These are phyloP conservation scores for Drosophila erecta DNA, from an alignment of 1,140 invertebrate genomes.

Conservation along the genomic window DNA sequence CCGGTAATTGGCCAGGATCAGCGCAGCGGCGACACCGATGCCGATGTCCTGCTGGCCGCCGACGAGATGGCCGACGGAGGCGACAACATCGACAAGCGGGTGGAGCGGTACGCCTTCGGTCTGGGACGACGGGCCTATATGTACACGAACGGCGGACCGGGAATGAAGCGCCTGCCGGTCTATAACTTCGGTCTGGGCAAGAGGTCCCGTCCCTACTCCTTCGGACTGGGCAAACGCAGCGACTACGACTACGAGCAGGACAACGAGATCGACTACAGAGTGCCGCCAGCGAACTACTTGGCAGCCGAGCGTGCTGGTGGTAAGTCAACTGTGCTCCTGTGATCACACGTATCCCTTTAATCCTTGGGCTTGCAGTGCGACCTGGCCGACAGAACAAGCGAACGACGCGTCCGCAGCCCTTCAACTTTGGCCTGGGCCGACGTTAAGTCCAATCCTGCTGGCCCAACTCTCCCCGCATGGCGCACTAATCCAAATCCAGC, in stretches of 20 bases:
- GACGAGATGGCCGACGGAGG: conserved; percentile 41
- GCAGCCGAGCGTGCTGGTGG: conserved; percentile 37
- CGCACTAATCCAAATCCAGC: conserved; percentile 48
- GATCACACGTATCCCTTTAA: background rate
- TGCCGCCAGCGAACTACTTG: conserved; percentile 50
- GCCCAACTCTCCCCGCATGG: conserved; percentile 6
- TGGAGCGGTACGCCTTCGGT: conserved; percentile 78
- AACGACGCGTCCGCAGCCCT: conserved; percentile 65
- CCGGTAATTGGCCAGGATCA: conserved; percentile 56
- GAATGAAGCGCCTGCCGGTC: conserved; percentile 80
- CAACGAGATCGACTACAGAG: conserved; percentile 58
- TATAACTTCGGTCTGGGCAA: conserved; percentile 84
- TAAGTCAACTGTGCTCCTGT: conserved; percentile 2
- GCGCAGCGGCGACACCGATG: conserved; percentile 48
- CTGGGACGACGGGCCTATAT: conserved; percentile 78
- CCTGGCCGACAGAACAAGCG: conserved; percentile 56
- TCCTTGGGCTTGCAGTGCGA: conserved; percentile 30
- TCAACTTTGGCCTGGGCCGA: conserved; percentile 78
- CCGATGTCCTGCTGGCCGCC: conserved; percentile 27
- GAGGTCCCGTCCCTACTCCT: conserved; percentile 79
- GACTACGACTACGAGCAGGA: conserved; percentile 75
- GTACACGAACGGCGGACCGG: conserved; percentile 73
- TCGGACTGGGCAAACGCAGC: conserved; percentile 80
- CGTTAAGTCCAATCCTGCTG: conserved; percentile 50
- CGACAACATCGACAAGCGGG: conserved; percentile 73